These are phyloP conservation scores for Papilio xuthus DNA, from an alignment of 1,140 invertebrate genomes.

Conservation along the genomic window DNA sequence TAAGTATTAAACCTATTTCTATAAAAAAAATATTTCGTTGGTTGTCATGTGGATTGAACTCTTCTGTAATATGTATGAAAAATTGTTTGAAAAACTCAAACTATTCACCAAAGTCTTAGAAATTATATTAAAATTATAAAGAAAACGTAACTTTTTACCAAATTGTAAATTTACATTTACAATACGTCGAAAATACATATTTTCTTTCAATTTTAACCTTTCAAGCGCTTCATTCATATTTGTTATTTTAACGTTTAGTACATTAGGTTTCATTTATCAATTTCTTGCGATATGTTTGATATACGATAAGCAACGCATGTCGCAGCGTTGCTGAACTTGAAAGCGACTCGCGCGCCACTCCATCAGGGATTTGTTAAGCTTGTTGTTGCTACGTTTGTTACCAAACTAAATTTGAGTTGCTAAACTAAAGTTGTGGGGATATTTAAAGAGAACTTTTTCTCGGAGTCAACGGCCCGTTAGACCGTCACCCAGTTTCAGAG, in stretches of 20 bases:
- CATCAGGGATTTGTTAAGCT: constrained; percentile 74
- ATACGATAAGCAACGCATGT: constrained; percentile 20
- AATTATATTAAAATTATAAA: too few relatives aligned
- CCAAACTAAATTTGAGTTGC: constrained; percentile 81
- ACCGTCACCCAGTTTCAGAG: constrained; percentile 80
- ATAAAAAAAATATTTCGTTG: not conserved
- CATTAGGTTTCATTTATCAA: not conserved
- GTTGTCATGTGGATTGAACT: not conserved
- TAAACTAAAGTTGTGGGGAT: constrained; percentile 80
- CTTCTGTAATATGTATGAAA: not conserved
- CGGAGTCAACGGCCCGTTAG: constrained; percentile 79
- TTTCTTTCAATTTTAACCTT: too few relatives aligned
- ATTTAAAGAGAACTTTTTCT: constrained; percentile 82
- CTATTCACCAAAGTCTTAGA: too few relatives aligned
- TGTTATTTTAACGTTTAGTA: not conserved
- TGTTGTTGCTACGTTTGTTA: constrained; percentile 79
- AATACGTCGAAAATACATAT: too few relatives aligned
- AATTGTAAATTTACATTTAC: too few relatives aligned
- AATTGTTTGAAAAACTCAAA: too few relatives aligned
- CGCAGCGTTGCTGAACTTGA: constrained; percentile 66
- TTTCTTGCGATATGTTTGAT: not conserved
- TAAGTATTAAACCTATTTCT: not conserved
- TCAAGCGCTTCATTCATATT: not conserved
- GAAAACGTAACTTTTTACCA: too few relatives aligned
- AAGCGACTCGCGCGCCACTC: constrained; percentile 79